Base-by-base conservation (phyloP, 2,888 invertebrate species). In the Lampropteryx suffumata region DNA sequence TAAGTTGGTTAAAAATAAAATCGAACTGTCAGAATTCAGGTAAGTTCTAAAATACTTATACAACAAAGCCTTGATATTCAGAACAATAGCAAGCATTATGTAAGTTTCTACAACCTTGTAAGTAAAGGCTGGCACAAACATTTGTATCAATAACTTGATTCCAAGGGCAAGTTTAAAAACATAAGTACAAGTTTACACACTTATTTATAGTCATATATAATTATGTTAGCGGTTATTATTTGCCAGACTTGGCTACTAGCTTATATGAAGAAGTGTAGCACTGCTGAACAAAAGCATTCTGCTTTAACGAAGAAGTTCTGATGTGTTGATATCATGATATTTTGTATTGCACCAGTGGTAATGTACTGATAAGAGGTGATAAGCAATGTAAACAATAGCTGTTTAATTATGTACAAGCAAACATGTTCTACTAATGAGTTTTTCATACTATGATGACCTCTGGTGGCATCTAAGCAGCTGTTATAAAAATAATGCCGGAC, bases 81-180 rank as follows among this genome's bases (percentile, higher is more conserved):
- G 7, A 3, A 33, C 32, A 40, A n/a, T 32, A 21, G 17, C 11
- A 2, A n/a, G 6, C 36, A 27, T 39, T 47, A 52, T 39, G 34
- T 34, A 42, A 39, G 47, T 43, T 47, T 52, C 46, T 47, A 17
- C 35, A 26, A 42, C 47, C 52, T 52, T 52, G 51, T 24, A 17
- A 2, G 1, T 11, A n/a, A 9, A 1, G 13, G 37, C 4, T 8
- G 9, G 9, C 10, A 35, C 27, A 30, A 17, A 11, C 42, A 51
- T 24, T 42, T 47, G 47, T 37, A 27, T 30, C 47, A 52, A 52
- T 42, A 47, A 32, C 8, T 7, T 13, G 2, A 14, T 9, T 11
- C 14, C 49, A 42, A 49, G 42, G 48, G 12, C 11, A 42, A 9
- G 8, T 11, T 8, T 32, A 10, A 13, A 39, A 33, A 33, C 39